A percentile compares a stretch with the other conserved stretches of the same genome.
These are phyloP conservation scores for Sminthopsis crassicaudata DNA, from an alignment of 2,113 vertebrate species.

Conservation along the genomic window DNA sequence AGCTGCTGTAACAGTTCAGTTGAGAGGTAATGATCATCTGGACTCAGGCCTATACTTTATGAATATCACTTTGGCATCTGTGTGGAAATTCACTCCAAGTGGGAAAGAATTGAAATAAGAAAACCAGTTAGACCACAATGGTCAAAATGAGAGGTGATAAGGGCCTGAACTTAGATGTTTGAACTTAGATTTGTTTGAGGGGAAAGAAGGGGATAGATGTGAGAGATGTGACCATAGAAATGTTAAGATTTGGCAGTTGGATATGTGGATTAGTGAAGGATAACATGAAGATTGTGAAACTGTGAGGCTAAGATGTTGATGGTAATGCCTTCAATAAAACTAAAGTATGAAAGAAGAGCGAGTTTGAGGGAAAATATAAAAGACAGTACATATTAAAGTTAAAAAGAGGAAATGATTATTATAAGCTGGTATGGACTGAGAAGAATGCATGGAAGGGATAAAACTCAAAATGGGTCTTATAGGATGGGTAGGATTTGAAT, in stretches of 20 bases:
- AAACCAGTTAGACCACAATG: not conserved
- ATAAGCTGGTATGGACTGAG: not conserved
- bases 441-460: not conserved
- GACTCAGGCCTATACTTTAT: too few species aligned
- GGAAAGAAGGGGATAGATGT: not conserved
- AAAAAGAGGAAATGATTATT: not conserved
- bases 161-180: not conserved
- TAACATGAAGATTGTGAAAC: too few species aligned
- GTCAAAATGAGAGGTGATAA: not conserved
- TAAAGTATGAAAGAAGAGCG: not conserved
- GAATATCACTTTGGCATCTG: not conserved
- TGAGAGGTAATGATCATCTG: not conserved
- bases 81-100: not conserved
- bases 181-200: not conserved
- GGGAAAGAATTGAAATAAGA: not conserved
- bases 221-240: not conserved
- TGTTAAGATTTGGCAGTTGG: not conserved
- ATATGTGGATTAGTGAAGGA: not conserved
- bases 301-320: not conserved
- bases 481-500: not conserved
- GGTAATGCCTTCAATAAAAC: not conserved
- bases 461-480: not conserved
- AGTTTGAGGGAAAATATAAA: not conserved
- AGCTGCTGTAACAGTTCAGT: not conserved
- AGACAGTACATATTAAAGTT: not conserved